A percentile compares a stretch with the other conserved stretches of the same genome.
These are phyloP conservation scores for Stegostoma tigrinum DNA, from an alignment of 2,113 vertebrate genomes.

Conservation along the genomic window DNA sequence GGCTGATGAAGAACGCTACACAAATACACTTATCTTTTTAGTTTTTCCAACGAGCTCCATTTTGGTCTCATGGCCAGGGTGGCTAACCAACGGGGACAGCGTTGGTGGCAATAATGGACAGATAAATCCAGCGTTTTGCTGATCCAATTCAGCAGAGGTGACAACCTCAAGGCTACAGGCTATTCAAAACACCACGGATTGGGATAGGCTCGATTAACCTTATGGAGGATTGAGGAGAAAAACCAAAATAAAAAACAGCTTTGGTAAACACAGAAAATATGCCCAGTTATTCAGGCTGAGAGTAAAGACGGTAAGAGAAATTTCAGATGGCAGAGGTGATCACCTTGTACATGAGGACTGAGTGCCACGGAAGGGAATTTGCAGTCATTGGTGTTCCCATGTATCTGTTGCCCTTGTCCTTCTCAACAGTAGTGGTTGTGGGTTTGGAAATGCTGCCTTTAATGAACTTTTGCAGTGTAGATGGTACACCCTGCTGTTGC, in stretches of 20 bases:
- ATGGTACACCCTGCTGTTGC: no score
- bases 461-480: no score
- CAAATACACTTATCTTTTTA: background rate
- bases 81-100: background rate
- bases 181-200: background rate
- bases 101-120: background rate
- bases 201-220: background rate
- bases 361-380: no score
- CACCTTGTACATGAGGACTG: background rate
- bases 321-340: background rate
- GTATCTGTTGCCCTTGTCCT: no score
- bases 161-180: background rate
- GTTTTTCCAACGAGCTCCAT: background rate
- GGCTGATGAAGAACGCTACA: background rate
- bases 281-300: background rate
- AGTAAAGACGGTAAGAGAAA: background rate
- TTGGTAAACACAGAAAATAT: background rate
- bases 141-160: background rate
- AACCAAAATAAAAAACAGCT: background rate
- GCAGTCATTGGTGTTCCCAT: no score
- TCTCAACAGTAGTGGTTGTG: no score
- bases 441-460: no score
- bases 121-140: background rate
- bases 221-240: background rate
- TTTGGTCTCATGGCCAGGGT: background rate